Percentiles rank a stretch among this genome's conserved stretches.
Evolutionary conservation across 2,888 invertebrate species (phyloP).

Genomic region (Germaria angustata): DNA sequence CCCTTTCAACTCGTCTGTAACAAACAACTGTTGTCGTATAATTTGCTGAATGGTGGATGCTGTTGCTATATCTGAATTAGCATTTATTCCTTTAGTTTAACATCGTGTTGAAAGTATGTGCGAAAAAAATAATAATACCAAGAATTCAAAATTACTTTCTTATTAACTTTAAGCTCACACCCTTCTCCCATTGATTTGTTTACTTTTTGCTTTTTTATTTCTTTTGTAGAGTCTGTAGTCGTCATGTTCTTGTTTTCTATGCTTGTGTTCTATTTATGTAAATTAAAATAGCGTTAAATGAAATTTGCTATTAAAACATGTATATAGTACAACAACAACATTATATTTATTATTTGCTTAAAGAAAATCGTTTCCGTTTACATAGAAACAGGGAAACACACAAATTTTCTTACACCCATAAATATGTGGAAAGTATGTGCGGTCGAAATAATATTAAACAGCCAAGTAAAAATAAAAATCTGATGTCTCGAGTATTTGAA

Average conservation of each 20-base stretch:
- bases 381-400: neutral
- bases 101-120: neutral
- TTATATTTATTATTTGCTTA: neutral
- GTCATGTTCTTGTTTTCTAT: slow-evolving; percentile 8
- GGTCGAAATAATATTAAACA: neutral
- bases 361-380: neutral
- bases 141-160: slow-evolving; percentile 25
- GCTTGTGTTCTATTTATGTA: slow-evolving; percentile 52
- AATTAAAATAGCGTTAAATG: slow-evolving; percentile 57
- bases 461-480: too few relatives aligned
- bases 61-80: neutral
- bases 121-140: neutral
- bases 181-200: neutral
- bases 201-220: slow-evolving; percentile 24
- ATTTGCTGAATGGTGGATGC: neutral
- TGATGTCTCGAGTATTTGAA: too few relatives aligned
- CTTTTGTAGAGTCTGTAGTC: neutral
- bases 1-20: slow-evolving; percentile 22
- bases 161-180: slow-evolving; percentile 6
- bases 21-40: slow-evolving; percentile 40
- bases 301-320: slow-evolving; percentile 38
- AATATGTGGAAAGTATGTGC: neutral
- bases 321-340: neutral
- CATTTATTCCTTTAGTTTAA: neutral
- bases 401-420: neutral